Conservation (phyloP, 92 coral and sea anemone genomes). For the Blastomussa wellsi region DNA sequence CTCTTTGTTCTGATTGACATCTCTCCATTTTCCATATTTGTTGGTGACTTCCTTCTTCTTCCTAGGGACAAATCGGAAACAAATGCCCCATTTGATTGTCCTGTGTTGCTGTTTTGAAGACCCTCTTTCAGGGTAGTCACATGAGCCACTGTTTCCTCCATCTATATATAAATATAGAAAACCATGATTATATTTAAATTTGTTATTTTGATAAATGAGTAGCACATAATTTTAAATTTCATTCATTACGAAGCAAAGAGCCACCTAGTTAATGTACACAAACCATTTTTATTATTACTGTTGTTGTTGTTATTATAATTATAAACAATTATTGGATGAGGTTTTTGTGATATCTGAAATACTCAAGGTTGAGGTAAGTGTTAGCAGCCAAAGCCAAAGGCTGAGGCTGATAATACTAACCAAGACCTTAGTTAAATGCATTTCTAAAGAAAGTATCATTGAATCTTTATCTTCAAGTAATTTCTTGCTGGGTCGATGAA, state of each 20-base stretch:
- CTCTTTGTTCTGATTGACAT: slow-evolving; percentile 50
- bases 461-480: too few relatives aligned
- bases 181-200: not conserved
- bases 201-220: not conserved
- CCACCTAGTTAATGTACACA: not conserved
- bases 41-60: slow-evolving; percentile 53
- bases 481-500: too few relatives aligned
- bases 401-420: too few relatives aligned
- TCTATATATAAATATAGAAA: slow-evolving; percentile 32
- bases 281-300: too few relatives aligned
- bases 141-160: slow-evolving; percentile 24
- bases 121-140: slow-evolving; percentile 44
- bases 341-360: too few relatives aligned
- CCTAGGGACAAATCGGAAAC: slow-evolving; percentile 39
- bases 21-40: slow-evolving; percentile 25
- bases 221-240: not conserved
- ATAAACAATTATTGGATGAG: too few relatives aligned
- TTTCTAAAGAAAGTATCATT: too few relatives aligned
- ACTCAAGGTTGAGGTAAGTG: too few relatives aligned
- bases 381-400: too few relatives aligned
- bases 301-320: too few relatives aligned
- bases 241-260: not conserved
- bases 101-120: slow-evolving; percentile 35
- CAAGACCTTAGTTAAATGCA: too few relatives aligned
- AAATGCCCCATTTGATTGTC: slow-evolving; percentile 39